A percentile compares a stretch with the other conserved stretches of the same genome.
Conservation (phyloP, 2,888 invertebrate genomes). For the Allygus modestus region DNA sequence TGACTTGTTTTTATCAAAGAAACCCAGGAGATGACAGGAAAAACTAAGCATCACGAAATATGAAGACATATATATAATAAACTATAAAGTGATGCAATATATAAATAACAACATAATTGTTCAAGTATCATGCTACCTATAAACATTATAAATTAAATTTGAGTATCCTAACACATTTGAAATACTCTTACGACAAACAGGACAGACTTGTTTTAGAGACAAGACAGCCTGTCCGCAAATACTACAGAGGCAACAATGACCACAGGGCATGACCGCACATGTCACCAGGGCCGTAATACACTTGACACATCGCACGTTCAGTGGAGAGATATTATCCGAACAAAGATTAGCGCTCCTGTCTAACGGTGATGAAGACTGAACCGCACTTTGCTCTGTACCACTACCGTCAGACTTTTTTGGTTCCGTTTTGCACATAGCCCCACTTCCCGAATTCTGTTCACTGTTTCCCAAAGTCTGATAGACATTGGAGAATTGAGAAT, state of each 20-base stretch:
- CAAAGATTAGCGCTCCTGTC: constrained; percentile 1
- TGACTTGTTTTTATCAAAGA: too few relatives aligned
- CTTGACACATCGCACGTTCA: constrained; percentile 54
- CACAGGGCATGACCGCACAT: constrained; percentile 52
- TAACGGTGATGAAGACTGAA: constrained; percentile 30
- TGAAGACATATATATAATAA: constrained; percentile 35
- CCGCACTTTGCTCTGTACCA: constrained; percentile 29
- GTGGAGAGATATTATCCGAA: constrained; percentile 12
- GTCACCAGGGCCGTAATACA: constrained; percentile 48
- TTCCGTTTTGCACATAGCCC: constrained; percentile 12
- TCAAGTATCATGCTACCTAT: constrained; percentile 35
- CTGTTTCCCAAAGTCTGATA: not conserved
- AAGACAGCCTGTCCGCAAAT: constrained; percentile 54
- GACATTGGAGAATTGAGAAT: not conserved
- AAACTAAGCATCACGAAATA: not conserved
- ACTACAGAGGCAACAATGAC: constrained; percentile 49
- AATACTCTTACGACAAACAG: constrained; percentile 49
- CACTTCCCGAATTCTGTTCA: not conserved
- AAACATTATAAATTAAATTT: constrained; percentile 55
- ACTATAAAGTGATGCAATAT: constrained; percentile 39
- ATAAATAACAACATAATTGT: constrained; percentile 12
- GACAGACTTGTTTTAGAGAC: constrained; percentile 46
- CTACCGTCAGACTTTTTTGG: constrained; percentile 6
- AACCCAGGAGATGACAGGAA: too few relatives aligned
- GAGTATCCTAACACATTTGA: constrained; percentile 48